A percentile compares a stretch with the other conserved stretches of the same genome.
phyloP scores from a whole-genome alignment of 2,888 invertebrate species.

The Myathropa florea region DNA sequence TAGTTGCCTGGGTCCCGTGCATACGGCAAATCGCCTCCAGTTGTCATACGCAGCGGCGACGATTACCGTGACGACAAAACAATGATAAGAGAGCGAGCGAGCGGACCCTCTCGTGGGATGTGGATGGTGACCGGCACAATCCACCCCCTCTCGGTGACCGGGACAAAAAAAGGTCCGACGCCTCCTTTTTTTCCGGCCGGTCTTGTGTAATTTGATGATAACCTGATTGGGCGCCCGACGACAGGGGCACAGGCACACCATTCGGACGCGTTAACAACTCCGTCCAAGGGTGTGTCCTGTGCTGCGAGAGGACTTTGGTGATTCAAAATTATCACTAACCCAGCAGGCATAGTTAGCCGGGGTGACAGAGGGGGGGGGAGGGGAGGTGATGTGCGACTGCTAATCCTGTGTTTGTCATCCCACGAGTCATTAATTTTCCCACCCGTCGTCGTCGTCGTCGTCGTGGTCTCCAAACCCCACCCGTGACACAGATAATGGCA shows the following conservation, averaged over 20 bases:
- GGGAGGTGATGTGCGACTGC: background rate
- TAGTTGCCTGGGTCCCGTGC: background rate
- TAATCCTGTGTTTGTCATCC: conserved; percentile 35
- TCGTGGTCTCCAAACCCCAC: background rate
- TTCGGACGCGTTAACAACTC: conserved; percentile 48
- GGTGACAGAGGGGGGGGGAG: background rate
- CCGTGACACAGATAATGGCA: background rate
- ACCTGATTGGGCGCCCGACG: conserved; percentile 26
- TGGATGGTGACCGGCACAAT: no score
- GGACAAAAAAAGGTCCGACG: conserved; percentile 25
- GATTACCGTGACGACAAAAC: conserved; percentile 63
- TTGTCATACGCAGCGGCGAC: conserved; percentile 56
- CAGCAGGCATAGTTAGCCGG: conserved; percentile 27
- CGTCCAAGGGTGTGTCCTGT: background rate
- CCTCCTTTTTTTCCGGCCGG: background rate
- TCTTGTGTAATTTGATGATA: conserved; percentile 58
- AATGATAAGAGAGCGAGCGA: conserved; percentile 45
- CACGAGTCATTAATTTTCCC: conserved; percentile 56
- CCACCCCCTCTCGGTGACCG: no score
- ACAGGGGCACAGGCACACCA: conserved; percentile 41
- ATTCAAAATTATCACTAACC: conserved; percentile 48
- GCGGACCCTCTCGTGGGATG: background rate
- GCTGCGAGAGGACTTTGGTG: background rate
- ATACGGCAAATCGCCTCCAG: conserved; percentile 35
- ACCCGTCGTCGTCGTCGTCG: background rate